phyloP scores from a whole-genome alignment of 2,797 vertebrate genomes.

The Hafferia zeledoni region DNA sequence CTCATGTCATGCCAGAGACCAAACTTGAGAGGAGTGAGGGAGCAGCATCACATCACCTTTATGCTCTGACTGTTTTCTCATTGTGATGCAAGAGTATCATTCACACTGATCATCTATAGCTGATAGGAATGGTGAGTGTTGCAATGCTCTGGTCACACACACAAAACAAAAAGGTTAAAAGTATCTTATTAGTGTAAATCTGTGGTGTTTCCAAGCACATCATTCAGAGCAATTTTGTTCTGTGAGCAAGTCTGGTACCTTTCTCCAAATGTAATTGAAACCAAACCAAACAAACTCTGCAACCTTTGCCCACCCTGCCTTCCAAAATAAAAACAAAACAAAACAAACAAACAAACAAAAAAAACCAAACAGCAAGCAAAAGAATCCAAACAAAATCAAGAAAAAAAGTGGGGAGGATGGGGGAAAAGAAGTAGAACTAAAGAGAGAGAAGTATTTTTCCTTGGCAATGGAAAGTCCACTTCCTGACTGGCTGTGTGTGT shows the following conservation, averaged over 20 bases:
- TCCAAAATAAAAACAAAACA: background rate
- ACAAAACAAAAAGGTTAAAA: background rate
- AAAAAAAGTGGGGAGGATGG: rapidly evolving
- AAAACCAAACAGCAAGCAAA: background rate
- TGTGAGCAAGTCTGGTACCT: background rate
- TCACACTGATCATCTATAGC: background rate
- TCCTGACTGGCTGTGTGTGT: background rate
- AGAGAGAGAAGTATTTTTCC: background rate
- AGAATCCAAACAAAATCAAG: background rate
- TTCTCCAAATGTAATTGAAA: background rate
- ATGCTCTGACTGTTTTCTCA: background rate
- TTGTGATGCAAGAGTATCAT: background rate
- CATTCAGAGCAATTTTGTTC: background rate
- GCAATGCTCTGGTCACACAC: background rate
- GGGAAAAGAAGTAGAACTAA: background rate
- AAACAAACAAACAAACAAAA: no score
- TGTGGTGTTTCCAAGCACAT: background rate
- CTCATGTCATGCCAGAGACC: background rate
- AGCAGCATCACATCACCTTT: background rate
- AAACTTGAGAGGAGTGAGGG: background rate
- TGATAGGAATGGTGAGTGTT: rapidly evolving
- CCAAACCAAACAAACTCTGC: background rate
- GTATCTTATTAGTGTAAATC: rapidly evolving
- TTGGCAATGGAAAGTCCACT: background rate
- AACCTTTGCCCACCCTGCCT: background rate